A percentile compares a stretch with the other conserved stretches of the same genome.
Conservation (phyloP, 92 coral and sea anemone genomes). For the Phymanthus crucifer region DNA sequence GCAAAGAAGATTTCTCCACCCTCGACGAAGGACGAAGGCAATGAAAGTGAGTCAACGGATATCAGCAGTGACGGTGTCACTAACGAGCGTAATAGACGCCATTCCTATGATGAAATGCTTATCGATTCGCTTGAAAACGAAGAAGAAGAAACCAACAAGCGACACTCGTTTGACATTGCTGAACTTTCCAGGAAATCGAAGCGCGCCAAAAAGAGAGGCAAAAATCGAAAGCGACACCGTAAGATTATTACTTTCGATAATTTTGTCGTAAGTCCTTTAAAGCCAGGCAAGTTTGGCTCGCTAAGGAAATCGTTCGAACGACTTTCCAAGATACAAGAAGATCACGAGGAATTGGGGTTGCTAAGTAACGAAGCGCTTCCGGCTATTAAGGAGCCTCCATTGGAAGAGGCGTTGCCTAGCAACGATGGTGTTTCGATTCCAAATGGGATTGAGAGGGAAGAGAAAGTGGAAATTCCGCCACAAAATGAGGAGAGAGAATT, state of each 20-base stretch:
- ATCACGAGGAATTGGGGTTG: slow-evolving; percentile 58
- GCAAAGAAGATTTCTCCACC: slow-evolving; percentile 21
- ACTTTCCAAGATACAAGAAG: slow-evolving; percentile 78
- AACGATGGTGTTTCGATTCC: neutral
- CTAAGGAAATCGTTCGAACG: slow-evolving; percentile 83
- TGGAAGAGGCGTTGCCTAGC: neutral
- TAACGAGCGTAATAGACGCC: slow-evolving; percentile 28
- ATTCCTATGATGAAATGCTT: slow-evolving; percentile 54
- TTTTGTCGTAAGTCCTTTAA: slow-evolving; percentile 78
- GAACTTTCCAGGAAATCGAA: slow-evolving; percentile 56
- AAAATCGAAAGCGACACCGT: slow-evolving; percentile 44
- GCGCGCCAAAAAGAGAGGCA: slow-evolving; percentile 44
- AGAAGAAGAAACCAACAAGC: slow-evolving; percentile 39
- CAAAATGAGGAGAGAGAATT: neutral
- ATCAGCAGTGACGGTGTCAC: slow-evolving; percentile 56
- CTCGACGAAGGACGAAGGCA: slow-evolving; percentile 31
- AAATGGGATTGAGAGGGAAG: neutral
- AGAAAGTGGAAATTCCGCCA: neutral
- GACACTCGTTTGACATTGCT: slow-evolving; percentile 82
- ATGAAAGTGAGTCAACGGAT: slow-evolving; percentile 72
- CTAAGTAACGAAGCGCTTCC: slow-evolving; percentile 22
- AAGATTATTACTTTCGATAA: slow-evolving; percentile 78
- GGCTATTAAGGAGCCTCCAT: slow-evolving; percentile 2
- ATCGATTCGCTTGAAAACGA: slow-evolving; percentile 17
- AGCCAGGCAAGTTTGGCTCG: slow-evolving; percentile 87